Evolutionary conservation across 2,888 invertebrate genomes (phyloP), one percentile per base, ranked within the genome.

Genomic region (Tribolium freemani): DNA sequence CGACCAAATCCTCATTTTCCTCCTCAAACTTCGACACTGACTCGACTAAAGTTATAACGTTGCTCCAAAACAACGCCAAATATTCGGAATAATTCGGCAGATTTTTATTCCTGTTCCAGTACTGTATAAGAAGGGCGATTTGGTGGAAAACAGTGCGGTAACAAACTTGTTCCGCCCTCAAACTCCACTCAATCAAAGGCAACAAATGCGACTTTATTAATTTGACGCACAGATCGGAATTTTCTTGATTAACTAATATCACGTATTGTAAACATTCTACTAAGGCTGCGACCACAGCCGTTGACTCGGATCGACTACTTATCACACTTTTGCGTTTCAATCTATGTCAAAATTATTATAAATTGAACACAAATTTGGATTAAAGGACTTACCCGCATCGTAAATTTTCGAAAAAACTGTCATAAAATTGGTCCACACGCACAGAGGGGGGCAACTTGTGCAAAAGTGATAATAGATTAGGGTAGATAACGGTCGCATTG

Each of bases 401-500:
- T 75, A 94, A 87, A 73, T 92, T 92, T 48, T 89, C 88, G 83
- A 96, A 94, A 82, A 95, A 93, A 56, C 89, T 88, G 6, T 85
- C 83, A 78, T 92, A 92, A 78, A 94, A 92, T 11, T 88, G 86
- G 26, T 86, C 85, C 20, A 88, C 86, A 8, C 31, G 30, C 10
- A 88, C 84, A 87, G 89, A 87, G 11, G 86, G 85, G 4, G 93
- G 92, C 77, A 95, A 87, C 79, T 91, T 89, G 2, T 94, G 93
- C 56, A 97, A 83, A 73, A 97, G 88, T 6, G 95, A 95, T 67
- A 96, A 86, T 68, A 97, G 85, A 84, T 93, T 91, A 13, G 93
- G 93, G 72, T 91, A 92, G 77, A 96, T 89, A 5, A 90, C 88
- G 61, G 88, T 87, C 5, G 95, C 94, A 85, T 93, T 94, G 21